phyloP scores from a whole-genome alignment of 2,113 vertebrate species.

The Zapus hudsonius region DNA sequence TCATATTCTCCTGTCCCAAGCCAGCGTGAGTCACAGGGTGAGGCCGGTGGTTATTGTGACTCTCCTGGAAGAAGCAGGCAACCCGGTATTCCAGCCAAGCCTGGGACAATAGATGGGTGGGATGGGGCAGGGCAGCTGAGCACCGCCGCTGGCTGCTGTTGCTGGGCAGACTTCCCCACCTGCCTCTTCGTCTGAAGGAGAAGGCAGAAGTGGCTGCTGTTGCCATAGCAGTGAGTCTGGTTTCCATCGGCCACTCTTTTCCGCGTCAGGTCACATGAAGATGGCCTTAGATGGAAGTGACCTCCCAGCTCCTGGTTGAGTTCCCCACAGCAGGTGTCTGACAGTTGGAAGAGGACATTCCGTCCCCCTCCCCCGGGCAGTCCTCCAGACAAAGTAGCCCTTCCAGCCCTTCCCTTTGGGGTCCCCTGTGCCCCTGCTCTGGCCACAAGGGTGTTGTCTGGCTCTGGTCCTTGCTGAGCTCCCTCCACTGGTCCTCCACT shows the following conservation, averaged over 20 bases:
- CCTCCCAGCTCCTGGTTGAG: neutral
- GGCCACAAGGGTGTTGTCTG: neutral
- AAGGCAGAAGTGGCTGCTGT: conserved; percentile 73
- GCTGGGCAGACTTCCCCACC: conserved; percentile 83
- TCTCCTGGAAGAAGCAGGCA: neutral
- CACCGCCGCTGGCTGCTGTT: conserved; percentile 55
- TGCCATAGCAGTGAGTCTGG: conserved; percentile 82
- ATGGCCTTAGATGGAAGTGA: neutral
- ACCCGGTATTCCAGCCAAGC: neutral
- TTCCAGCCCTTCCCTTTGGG: neutral
- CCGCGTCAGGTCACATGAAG: conserved; percentile 47
- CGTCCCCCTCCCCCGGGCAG: neutral
- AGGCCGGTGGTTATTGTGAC: neutral
- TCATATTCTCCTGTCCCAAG: neutral
- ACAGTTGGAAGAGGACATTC: neutral
- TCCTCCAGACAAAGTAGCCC: neutral
- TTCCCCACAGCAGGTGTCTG: conserved; percentile 53
- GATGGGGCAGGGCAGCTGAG: neutral
- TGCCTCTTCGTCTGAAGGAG: conserved; percentile 62
- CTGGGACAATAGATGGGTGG: neutral
- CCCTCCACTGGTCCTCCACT: neutral
- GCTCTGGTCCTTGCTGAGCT: neutral
- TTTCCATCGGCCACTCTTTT: conserved; percentile 76
- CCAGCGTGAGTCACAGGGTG: neutral
- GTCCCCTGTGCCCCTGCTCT: neutral